These are phyloP conservation scores for Mirza zaza DNA, from an alignment of 2,113 vertebrate genomes.

Conservation along the genomic window DNA sequence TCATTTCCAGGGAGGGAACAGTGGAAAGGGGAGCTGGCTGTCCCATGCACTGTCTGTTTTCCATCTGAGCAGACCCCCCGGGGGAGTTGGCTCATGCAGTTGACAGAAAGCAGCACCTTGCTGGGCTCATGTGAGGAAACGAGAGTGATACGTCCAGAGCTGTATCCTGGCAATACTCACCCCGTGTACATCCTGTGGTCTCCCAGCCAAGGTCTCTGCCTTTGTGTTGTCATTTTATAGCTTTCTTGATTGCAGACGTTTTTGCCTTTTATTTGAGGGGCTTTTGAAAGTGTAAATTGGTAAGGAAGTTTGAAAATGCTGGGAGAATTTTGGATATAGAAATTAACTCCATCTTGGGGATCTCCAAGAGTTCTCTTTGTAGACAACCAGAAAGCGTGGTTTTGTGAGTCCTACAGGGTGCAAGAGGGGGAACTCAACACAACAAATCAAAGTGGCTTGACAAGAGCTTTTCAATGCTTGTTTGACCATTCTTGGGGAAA, in stretches of 20 bases:
- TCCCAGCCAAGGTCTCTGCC: slow-evolving; percentile 62
- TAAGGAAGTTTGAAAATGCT: slow-evolving; percentile 34
- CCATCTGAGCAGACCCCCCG: slow-evolving; percentile 56
- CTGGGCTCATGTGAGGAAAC: slow-evolving; percentile 64
- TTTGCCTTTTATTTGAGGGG: slow-evolving; percentile 18
- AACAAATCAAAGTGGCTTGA: background rate
- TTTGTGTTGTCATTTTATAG: slow-evolving; percentile 73
- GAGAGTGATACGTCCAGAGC: slow-evolving; percentile 34
- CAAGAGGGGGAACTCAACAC: background rate
- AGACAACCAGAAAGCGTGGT: background rate
- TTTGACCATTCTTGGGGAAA: background rate
- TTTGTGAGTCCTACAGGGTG: background rate
- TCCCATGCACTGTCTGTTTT: slow-evolving; percentile 51
- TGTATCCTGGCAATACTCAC: slow-evolving; percentile 39
- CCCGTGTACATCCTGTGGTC: background rate
- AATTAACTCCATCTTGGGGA: background rate
- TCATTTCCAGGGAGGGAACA: slow-evolving; percentile 61
- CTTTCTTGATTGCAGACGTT: slow-evolving; percentile 51
- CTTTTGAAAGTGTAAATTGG: slow-evolving; percentile 47
- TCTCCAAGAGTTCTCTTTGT: background rate
- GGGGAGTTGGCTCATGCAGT: slow-evolving; percentile 66
- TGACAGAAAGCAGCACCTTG: slow-evolving; percentile 66
- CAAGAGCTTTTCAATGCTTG: background rate
- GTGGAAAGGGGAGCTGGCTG: slow-evolving; percentile 26
- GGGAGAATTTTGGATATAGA: slow-evolving; percentile 41